A percentile compares a stretch with the other conserved stretches of the same genome.
These are phyloP conservation scores for Ylistrum balloti DNA, from an alignment of 1,140 invertebrate species.

Conservation along the genomic window DNA sequence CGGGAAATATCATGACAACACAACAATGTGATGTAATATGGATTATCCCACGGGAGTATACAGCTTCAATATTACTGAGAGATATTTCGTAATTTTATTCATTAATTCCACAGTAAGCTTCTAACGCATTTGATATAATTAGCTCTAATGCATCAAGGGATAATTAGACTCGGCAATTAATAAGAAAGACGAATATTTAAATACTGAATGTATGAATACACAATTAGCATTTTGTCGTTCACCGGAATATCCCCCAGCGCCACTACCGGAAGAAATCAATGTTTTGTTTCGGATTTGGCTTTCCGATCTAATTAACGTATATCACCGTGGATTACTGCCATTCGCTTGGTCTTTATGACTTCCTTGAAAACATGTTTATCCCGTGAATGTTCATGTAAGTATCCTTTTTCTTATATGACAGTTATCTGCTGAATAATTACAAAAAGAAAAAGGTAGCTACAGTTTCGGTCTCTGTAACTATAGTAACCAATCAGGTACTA, in stretches of 20 bases:
- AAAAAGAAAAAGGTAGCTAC: too few species aligned
- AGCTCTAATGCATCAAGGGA: neutral
- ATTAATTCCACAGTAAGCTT: neutral
- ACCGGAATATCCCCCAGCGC: neutral
- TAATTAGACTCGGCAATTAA: neutral
- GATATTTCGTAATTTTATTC: too few species aligned
- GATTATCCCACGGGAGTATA: too few species aligned
- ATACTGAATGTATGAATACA: neutral
- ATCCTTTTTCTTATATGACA: neutral
- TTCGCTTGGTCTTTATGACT: neutral
- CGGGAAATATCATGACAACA: too few species aligned
- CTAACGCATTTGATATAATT: neutral
- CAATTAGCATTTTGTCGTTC: neutral
- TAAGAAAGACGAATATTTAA: neutral
- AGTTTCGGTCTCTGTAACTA: too few species aligned
- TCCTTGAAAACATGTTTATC: too few species aligned
- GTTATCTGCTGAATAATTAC: too few species aligned
- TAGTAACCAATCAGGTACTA: too few species aligned
- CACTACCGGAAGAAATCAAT: neutral
- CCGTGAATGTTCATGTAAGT: neutral
- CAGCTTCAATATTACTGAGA: too few species aligned
- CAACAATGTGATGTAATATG: too few species aligned
- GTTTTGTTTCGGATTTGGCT: neutral
- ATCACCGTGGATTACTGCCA: neutral
- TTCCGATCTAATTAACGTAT: neutral